Evolutionary conservation across 2,113 vertebrate species (phyloP).

Genomic region (Plotosus lineatus): DNA sequence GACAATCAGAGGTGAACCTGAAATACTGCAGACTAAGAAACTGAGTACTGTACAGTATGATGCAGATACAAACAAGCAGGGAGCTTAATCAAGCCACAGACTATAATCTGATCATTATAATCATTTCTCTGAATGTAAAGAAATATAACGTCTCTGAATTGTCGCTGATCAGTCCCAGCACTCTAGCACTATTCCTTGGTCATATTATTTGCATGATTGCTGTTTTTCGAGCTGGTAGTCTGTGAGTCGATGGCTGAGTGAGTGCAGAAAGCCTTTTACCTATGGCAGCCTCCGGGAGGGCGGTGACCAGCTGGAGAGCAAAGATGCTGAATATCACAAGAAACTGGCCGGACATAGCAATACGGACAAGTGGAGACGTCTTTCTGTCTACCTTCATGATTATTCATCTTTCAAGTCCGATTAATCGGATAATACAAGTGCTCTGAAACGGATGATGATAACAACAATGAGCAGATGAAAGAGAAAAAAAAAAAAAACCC

Average conservation of each 20-base stretch:
- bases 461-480: slow-evolving; percentile 19
- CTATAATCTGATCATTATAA: not conserved
- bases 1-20: slow-evolving; percentile 20
- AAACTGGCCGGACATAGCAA: slow-evolving; percentile 43
- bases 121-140: not conserved
- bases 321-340: slow-evolving; percentile 49
- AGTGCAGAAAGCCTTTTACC: slow-evolving; percentile 41
- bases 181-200: not conserved
- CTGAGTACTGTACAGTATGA: not conserved
- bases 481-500: no score
- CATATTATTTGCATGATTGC: no score
- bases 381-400: slow-evolving; percentile 55
- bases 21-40: slow-evolving; percentile 13
- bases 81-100: not conserved
- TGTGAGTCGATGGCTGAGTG: not conserved
- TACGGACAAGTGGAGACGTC: slow-evolving; percentile 46
- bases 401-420: slow-evolving; percentile 57
- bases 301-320: slow-evolving; percentile 46
- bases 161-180: not conserved
- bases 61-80: not conserved
- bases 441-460: slow-evolving; percentile 44
- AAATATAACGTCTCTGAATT: not conserved
- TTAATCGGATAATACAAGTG: slow-evolving; percentile 50
- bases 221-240: not conserved
- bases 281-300: slow-evolving; percentile 52